These are phyloP conservation scores for Delichon dasypus DNA, from an alignment of 2,797 vertebrate species.

Conservation along the genomic window DNA sequence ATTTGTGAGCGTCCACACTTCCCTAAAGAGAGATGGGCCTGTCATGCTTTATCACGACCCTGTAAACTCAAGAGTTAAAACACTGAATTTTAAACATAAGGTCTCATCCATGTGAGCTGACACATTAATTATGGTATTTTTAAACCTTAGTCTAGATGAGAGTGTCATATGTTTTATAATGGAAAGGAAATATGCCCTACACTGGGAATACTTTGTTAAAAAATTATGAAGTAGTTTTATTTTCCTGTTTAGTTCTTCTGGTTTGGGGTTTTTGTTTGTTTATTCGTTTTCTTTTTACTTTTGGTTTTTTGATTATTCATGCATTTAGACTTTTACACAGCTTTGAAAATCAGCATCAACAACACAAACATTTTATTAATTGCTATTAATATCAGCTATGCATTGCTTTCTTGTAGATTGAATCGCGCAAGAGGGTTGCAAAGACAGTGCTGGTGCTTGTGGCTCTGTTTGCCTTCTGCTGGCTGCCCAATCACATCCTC, in stretches of 20 bases:
- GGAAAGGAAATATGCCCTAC: neutral
- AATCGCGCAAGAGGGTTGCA: conserved; percentile 82
- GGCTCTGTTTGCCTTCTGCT: conserved; percentile 81
- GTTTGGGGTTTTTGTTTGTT: neutral
- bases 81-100: neutral
- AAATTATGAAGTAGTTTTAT: neutral
- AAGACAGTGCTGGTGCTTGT: conserved; percentile 82
- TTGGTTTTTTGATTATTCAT: neutral
- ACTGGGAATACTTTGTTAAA: neutral
- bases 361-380: neutral
- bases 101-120: neutral
- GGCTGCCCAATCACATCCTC: conserved; percentile 82
- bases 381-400: neutral
- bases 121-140: neutral
- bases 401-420: conserved; percentile 70
- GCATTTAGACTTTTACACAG: neutral
- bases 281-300: neutral
- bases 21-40: neutral
- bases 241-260: neutral
- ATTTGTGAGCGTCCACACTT: neutral
- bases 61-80: neutral
- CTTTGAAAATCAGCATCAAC: neutral
- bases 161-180: neutral
- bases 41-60: neutral
- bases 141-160: neutral